phyloP scores from a whole-genome alignment of 2,797 vertebrate species.

The Pangasius larnaudii region DNA sequence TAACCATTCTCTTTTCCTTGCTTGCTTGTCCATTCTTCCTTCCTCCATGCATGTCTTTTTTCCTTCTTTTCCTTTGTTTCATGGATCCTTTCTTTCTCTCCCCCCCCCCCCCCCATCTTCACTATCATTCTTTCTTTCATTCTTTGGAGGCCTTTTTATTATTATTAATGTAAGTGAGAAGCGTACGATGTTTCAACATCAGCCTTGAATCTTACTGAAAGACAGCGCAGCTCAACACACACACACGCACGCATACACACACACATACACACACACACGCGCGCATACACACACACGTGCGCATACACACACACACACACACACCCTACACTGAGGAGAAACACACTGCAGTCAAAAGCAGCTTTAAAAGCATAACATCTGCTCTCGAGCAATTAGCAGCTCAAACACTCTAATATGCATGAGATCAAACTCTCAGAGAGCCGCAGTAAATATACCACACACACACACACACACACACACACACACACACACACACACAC shows the following conservation, averaged over 20 bases:
- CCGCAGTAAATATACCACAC: constrained; percentile 1
- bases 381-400: constrained; percentile 31
- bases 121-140: background rate
- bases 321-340: background rate
- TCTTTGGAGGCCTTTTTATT: background rate
- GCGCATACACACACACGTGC: constrained; percentile 6
- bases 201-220: background rate
- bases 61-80: background rate
- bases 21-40: background rate
- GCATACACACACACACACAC: background rate
- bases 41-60: background rate
- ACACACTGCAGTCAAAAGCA: constrained; percentile 20
- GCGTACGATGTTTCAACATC: background rate
- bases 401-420: constrained; percentile 40
- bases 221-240: background rate
- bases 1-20: background rate
- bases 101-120: background rate
- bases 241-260: background rate
- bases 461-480: constrained; percentile 7
- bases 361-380: constrained; percentile 34
- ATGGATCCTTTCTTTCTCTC: background rate
- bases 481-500: constrained; percentile 22
- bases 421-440: constrained; percentile 26
- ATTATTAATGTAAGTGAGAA: background rate
- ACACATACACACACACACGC: background rate